phyloP scores from a whole-genome alignment of 2,797 vertebrate genomes.

The Holocentrus rufus region DNA sequence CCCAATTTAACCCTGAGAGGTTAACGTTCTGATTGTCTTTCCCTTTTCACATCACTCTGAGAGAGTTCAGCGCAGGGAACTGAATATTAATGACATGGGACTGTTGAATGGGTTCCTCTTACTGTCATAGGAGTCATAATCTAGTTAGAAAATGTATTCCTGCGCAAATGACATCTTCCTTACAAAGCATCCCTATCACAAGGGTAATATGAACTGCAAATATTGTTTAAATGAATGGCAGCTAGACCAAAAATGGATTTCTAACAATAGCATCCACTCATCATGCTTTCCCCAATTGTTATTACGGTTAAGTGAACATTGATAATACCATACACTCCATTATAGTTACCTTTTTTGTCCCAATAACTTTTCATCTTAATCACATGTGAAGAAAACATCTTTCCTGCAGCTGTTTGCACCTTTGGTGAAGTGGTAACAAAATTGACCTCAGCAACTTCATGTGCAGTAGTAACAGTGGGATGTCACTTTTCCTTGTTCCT shows the following conservation, averaged over 20 bases:
- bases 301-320: no score
- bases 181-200: not conserved
- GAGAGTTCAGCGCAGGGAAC: not conserved
- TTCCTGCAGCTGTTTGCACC: no score
- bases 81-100: constrained; percentile 9
- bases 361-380: no score
- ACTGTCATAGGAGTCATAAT: not conserved
- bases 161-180: not conserved
- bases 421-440: not conserved
- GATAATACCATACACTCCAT: no score
- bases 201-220: not conserved
- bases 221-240: not conserved
- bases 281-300: not conserved
- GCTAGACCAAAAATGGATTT: not conserved
- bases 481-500: constrained; percentile 3
- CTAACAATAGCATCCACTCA: not conserved
- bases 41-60: not conserved
- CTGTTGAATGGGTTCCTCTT: not conserved
- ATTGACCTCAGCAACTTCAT: not conserved
- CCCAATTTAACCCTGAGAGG: not conserved
- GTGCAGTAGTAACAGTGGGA: not conserved
- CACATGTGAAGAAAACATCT: no score
- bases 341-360: no score
- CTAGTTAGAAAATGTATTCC: not conserved
- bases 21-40: no score